These are phyloP conservation scores for Mesocentrotus franciscanus DNA, from an alignment of 53 echinoderm and acorn worm genomes.

Conservation along the genomic window DNA sequence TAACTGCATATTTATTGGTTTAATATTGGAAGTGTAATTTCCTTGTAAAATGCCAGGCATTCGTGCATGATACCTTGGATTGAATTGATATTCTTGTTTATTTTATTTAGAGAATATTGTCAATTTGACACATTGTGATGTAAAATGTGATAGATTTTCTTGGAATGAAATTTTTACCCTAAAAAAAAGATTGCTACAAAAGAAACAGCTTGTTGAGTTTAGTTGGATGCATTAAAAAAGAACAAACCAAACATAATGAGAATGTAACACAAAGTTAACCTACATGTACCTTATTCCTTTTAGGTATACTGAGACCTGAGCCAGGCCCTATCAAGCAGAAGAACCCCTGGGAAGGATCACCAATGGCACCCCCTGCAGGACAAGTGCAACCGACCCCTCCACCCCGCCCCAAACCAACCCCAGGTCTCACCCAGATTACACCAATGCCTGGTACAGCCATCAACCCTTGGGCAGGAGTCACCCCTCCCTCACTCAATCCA, in stretches of 20 bases:
- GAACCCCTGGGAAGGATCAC: conserved; percentile 85
- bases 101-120: not conserved
- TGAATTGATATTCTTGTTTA: not conserved
- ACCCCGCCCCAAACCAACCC: conserved; percentile 54
- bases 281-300: not conserved
- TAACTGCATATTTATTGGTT: not conserved
- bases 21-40: not conserved
- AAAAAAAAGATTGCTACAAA: not conserved
- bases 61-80: too few relatives aligned
- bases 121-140: not conserved
- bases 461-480: conserved; percentile 70
- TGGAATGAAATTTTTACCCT: not conserved
- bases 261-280: not conserved
- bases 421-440: conserved; percentile 55
- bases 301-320: conserved; percentile 68
- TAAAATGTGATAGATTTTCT: too few relatives aligned
- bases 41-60: not conserved
- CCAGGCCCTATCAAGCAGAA: conserved; percentile 80
- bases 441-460: conserved; percentile 45
- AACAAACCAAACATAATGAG: too few relatives aligned
- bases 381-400: conserved; percentile 55
- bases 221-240: not conserved
- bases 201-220: not conserved
- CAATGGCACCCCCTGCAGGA: conserved; percentile 33
- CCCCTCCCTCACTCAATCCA: conserved; percentile 30